These are phyloP conservation scores for Chloebia gouldiae DNA, from an alignment of 2,113 vertebrate genomes.

Conservation along the genomic window DNA sequence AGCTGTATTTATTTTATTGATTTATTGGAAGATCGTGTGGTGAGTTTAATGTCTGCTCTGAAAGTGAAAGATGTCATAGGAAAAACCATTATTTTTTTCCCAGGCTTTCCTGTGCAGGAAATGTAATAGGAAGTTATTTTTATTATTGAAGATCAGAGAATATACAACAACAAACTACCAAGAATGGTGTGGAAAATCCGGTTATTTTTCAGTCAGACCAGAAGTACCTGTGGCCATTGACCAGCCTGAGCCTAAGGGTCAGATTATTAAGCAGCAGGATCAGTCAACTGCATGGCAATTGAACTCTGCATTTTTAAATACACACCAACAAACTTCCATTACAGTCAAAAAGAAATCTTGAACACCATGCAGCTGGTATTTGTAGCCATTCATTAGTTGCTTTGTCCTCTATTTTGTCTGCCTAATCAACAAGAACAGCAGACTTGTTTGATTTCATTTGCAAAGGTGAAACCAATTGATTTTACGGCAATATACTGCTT, in stretches of 20 bases:
- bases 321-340: background rate
- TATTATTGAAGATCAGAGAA: constrained; percentile 15
- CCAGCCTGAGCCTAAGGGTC: constrained; percentile 12
- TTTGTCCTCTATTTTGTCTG: background rate
- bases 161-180: background rate
- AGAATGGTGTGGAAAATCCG: background rate
- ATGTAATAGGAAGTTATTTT: constrained; percentile 63
- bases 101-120: constrained; percentile 50
- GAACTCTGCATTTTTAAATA: background rate
- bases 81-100: background rate
- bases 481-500: background rate
- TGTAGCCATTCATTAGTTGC: background rate
- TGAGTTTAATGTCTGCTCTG: background rate
- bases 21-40: background rate
- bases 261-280: background rate
- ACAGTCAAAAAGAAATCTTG: background rate
- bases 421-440: background rate
- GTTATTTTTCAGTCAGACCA: constrained; percentile 35
- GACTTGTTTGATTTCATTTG: background rate
- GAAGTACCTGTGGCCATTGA: background rate
- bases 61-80: constrained; percentile 9
- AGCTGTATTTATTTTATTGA: background rate
- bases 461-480: constrained; percentile 16
- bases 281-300: background rate
- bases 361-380: background rate